Base-by-base conservation (phyloP, 2,888 invertebrate species). In the Chloromyia formosa region DNA sequence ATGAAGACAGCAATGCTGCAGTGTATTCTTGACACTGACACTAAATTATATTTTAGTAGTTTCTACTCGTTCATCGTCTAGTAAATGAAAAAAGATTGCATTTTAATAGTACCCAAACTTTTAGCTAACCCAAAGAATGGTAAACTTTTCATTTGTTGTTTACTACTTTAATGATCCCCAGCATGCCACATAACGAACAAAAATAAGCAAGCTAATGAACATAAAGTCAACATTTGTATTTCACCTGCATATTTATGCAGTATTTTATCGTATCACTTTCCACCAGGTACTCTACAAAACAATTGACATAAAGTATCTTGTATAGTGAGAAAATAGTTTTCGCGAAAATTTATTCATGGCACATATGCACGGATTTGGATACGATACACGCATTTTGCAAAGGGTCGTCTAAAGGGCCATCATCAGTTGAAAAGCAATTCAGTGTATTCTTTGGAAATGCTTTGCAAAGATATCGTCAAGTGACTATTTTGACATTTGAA, bases 251-350 rank as follows among this genome's bases (percentile, higher is more conserved):
- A 18, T 53, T 53, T 49, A 66, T 20, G 14, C 54, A 69, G 12
- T 40, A 40, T 16, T 53, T 53, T 54, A 53, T 69, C 53, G 68
- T 69, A 54, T 69, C 68, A 9, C 68, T 53, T n/a, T 23, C 54
- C n/a, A 42, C 68, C 68, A 69, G 68, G 68, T 27, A 69, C 68
- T 69, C 18, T 18, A 66, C 49, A 14, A 40, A n/a, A 16, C 49
- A 66, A 49, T 23, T 22, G 12, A 5, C 10, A 22, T 35, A 35
- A 35, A 35, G 4, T 20, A 22, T 12, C 22, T 22, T 22, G 18
- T 56, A 56, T 20, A 56, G 18, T 56, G 56, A 56, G 56, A 16
- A 56, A 22, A 22, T 20, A 22, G 18, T 56, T 56, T 22, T 18
- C 56, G 22, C 56, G 56, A 56, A 35, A 35, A 35, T 53, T 56